Base-by-base conservation (phyloP, 2,113 vertebrate species). In the Aleadryas rufinucha region DNA sequence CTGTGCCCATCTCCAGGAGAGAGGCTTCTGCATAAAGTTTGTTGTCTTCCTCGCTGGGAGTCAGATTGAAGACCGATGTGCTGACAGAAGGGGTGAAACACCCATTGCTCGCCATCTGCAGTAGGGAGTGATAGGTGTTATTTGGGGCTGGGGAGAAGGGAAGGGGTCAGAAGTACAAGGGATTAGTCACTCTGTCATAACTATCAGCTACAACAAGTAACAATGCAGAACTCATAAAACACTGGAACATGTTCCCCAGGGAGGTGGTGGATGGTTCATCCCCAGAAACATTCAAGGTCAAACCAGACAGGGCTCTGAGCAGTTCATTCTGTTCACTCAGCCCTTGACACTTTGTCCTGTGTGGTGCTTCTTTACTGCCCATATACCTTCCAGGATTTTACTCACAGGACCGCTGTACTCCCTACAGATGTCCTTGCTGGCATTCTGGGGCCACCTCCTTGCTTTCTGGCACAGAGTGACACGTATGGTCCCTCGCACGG, bases 1-100 rank as follows among this genome's bases (percentile, higher is more conserved):
- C 97, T 95, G 97, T 98, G 63, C 83, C 95, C 10, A 6, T 64
- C 59, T 98, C 98, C 77, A 89, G 65, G 33, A 98, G 74, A 21
- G 83, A 89, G 27, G 97, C 96, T 77, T 91, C 89, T 53, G 94
- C 87, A 39, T 74, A 52, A 87, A 98, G 64, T 50, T 63, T 89
- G 22, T 59, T 27, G 3, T 87, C 65, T 28, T 95, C 95, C 44
- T 33, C 47, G 0, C 53, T 76, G 11, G 54, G 66, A 35, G 72
- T 54, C 70, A 97, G 76, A 54, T 45, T 96, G 87, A 98, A 98
- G 68, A 33, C 18, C 4, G 93, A 85, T 8, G 49, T 97, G 74
- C 95, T 89, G 53, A 98, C 92, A 69, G 94, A 90, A 41, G 75
- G 24, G 3, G 93, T 83, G 63, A 98, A 95, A 69, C 98, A 98